Evolutionary conservation across 2,888 invertebrate genomes (phyloP).

Genomic region (Colletes collaris): DNA sequence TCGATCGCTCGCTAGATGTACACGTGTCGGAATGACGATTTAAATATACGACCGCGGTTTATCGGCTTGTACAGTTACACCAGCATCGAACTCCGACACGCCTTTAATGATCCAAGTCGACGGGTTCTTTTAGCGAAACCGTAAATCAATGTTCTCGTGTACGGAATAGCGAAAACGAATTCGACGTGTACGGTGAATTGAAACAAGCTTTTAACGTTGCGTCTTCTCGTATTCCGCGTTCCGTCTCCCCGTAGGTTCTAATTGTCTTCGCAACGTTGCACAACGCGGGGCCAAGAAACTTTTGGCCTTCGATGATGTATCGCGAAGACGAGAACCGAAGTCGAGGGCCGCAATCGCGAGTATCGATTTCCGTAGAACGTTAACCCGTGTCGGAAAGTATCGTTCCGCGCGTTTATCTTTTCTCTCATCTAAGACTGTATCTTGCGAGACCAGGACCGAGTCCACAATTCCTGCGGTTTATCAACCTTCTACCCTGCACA

Average conservation of each 20-base stretch:
- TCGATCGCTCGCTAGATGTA: neutral
- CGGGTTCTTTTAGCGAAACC: slow-evolving; percentile 15
- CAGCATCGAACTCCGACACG: slow-evolving; percentile 38
- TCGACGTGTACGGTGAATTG: slow-evolving; percentile 12
- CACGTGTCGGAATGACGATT: slow-evolving; percentile 23
- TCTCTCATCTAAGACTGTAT: slow-evolving; percentile 30
- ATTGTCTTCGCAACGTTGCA: neutral
- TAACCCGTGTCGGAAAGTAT: slow-evolving; percentile 31
- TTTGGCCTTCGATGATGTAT: no score
- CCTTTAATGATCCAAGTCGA: slow-evolving; percentile 27
- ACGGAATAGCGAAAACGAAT: slow-evolving; percentile 14
- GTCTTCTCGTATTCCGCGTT: neutral
- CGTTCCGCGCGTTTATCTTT: slow-evolving; percentile 34
- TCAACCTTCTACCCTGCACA: slow-evolving; percentile 38
- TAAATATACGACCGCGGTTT: slow-evolving; percentile 15
- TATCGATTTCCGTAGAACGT: slow-evolving; percentile 9
- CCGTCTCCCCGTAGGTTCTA: neutral
- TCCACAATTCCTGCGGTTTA: slow-evolving; percentile 35
- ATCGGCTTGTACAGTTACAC: slow-evolving; percentile 57
- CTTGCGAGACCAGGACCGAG: neutral
- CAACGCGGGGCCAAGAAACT: neutral
- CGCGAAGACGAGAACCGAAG: no score
- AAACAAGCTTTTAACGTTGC: neutral
- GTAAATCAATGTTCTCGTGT: slow-evolving; percentile 27
- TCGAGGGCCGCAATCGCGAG: neutral